Conservation (phyloP, 2,888 invertebrate species). For the Agonopterix heracliana region DNA sequence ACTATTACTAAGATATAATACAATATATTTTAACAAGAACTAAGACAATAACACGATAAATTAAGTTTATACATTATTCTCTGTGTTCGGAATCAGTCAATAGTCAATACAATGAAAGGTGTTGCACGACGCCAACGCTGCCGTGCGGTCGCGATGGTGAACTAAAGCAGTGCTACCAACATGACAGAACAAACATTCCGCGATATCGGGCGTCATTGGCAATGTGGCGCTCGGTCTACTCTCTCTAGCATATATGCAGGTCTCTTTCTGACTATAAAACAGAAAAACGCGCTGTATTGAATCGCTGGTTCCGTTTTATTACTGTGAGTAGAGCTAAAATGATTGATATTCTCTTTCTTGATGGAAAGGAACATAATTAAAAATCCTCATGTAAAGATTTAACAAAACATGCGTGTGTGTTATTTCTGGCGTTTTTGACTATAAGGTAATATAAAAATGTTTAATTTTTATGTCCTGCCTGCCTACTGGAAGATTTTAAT, state of each 20-base stretch:
- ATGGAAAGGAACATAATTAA: too few relatives aligned
- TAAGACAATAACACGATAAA: constrained; percentile 75
- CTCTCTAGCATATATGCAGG: constrained; percentile 39
- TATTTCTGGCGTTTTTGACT: too few relatives aligned
- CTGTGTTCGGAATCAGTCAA: constrained; percentile 80
- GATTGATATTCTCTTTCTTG: too few relatives aligned
- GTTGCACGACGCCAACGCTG: constrained; percentile 79
- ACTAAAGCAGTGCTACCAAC: constrained; percentile 69
- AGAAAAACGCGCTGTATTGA: too few relatives aligned
- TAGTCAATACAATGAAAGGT: constrained; percentile 85
- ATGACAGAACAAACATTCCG: constrained; percentile 50
- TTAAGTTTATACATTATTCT: constrained; percentile 80
- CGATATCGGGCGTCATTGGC: constrained; percentile 66
- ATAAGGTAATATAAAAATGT: too few relatives aligned
- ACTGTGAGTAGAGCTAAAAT: too few relatives aligned
- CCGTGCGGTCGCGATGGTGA: constrained; percentile 75
- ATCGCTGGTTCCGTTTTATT: too few relatives aligned
- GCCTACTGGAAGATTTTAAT: too few relatives aligned
- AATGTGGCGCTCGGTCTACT: constrained; percentile 57
- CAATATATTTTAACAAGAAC: constrained; percentile 68
- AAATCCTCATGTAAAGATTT: too few relatives aligned
- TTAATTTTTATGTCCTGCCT: too few relatives aligned
- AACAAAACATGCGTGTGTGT: too few relatives aligned
- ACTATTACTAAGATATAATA: constrained; percentile 72
- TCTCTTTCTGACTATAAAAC: constrained; percentile 32